Evolutionary conservation across 2,888 invertebrate species (phyloP).

Genomic region (Pseudeuparius sepicola): DNA sequence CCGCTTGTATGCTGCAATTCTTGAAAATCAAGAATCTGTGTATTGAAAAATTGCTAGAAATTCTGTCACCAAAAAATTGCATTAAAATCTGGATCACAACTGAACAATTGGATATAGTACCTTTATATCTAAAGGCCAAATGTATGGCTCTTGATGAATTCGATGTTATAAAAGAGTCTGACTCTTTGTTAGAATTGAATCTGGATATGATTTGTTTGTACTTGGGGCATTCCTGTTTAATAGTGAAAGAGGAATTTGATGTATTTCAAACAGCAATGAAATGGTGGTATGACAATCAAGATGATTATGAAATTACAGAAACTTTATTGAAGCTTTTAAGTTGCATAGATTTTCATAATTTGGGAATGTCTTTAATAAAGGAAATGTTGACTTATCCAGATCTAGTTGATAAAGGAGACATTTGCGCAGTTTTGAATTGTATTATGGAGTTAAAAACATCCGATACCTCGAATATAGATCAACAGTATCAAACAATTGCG

Average conservation of each 20-base stretch:
- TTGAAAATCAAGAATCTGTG: slow-evolving; percentile 30
- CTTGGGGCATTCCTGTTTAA: slow-evolving; percentile 32
- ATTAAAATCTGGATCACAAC: slow-evolving; percentile 33
- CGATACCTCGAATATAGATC: slow-evolving; percentile 11
- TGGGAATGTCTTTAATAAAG: slow-evolving; percentile 26
- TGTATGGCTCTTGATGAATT: slow-evolving; percentile 33
- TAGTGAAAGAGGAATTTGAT: slow-evolving; percentile 30
- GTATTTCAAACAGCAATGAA: slow-evolving; percentile 35
- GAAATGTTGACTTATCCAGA: slow-evolving; percentile 31
- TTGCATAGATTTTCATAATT: slow-evolving; percentile 31
- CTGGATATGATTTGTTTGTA: slow-evolving; percentile 33
- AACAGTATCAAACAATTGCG: too few relatives aligned
- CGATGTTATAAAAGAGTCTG: slow-evolving; percentile 28
- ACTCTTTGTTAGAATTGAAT: slow-evolving; percentile 29
- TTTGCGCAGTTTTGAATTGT: slow-evolving; percentile 27
- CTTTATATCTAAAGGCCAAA: slow-evolving; percentile 34
- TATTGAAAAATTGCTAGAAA: slow-evolving; percentile 25
- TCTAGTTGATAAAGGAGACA: slow-evolving; percentile 25
- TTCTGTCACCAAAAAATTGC: slow-evolving; percentile 29
- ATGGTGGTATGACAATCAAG: slow-evolving; percentile 35
- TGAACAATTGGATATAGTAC: slow-evolving; percentile 30
- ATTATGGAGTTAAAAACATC: slow-evolving; percentile 22
- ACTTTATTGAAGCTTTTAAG: slow-evolving; percentile 29
- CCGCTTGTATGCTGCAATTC: slow-evolving; percentile 39
- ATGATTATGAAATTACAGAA: slow-evolving; percentile 15